Evolutionary conservation across 2,113 vertebrate genomes (phyloP), one percentile per base, ranked within the genome.

Genomic region (Promerops cafer): DNA sequence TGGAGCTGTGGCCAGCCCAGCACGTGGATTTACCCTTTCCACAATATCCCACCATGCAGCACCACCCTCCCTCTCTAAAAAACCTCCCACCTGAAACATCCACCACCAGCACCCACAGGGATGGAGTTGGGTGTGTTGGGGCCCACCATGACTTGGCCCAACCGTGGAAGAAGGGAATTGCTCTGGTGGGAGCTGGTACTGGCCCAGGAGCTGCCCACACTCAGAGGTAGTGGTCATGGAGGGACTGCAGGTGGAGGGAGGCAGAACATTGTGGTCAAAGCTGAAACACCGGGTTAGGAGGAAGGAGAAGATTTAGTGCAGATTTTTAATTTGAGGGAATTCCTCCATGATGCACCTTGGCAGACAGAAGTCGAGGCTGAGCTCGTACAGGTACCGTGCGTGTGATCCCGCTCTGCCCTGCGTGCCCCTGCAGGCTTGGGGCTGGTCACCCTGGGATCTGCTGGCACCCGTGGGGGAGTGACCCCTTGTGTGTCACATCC

Each of bases 311-410:
- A 66, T 72, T 37, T 33, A 70, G 27, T 13, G 28, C 21, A 47
- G 57, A 39, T 47, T 49, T 52, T 52, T 39, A n/a, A 54, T 50
- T 12, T 5, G 44, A 60, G 27, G n/a, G 30, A 77, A 37, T 53
- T 75, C 40, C 31, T 64, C 44, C 20, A 10, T 40, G 28, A 21
- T 40, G 39, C n/a, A 9, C 40, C 37, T n/a, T 7, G 24, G 68
- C 52, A 54, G 53, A 30, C 56, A 31, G 60, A 19, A 86, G 23
- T 33, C 3, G 0, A 12, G 3, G 1, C 80, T 78, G 56, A 56
- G 60, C 64, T 91, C 35, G 1, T 4, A 2, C 16, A 1, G 2
- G 42, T 61, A 11, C 52, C 0, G 0, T 30, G 16, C 0, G 0
- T 37, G 28, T 42, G 71, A 15, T 44, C 45, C 64, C 0, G 0